A percentile compares a stretch with the other conserved stretches of the same genome.
These are phyloP conservation scores for Mormyrus hasselquistii DNA, from an alignment of 2,797 vertebrate genomes.

Conservation along the genomic window DNA sequence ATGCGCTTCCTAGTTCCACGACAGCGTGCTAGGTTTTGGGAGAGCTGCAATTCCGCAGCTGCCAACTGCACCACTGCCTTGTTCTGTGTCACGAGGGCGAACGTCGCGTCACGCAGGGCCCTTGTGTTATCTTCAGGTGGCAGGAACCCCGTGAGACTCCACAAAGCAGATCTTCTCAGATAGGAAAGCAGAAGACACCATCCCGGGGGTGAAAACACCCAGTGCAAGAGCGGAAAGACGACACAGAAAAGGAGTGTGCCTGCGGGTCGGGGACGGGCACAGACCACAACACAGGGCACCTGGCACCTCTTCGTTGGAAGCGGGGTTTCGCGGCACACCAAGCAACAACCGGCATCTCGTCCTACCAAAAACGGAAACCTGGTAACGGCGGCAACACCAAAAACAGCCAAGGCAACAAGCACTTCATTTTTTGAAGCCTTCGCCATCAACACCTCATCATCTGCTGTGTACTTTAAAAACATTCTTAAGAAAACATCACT, in stretches of 20 bases:
- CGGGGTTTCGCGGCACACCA: not conserved
- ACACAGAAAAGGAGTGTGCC: not conserved
- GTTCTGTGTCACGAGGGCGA: not conserved
- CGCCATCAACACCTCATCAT: not conserved
- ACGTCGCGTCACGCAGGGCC: not conserved
- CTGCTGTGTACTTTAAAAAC: not conserved
- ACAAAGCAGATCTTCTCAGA: not conserved
- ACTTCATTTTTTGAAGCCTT: not conserved
- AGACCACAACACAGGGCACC: not conserved
- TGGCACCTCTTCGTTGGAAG: not conserved
- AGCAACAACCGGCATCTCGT: not conserved
- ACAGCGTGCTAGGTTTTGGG: not conserved
- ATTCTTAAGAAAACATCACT: not conserved
- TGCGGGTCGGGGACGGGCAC: not conserved
- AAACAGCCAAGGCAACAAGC: not conserved
- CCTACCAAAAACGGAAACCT: not conserved
- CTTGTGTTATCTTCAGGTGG: not conserved
- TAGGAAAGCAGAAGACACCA: not conserved
- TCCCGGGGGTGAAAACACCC: not conserved
- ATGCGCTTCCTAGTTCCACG: not conserved
- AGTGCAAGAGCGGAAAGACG: not conserved
- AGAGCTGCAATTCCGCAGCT: not conserved
- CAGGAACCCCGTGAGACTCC: not conserved
- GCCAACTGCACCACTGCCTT: not conserved
- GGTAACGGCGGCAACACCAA: not conserved